phyloP scores from a whole-genome alignment of 2,113 vertebrate species.

The Oenanthe oenanthe region DNA sequence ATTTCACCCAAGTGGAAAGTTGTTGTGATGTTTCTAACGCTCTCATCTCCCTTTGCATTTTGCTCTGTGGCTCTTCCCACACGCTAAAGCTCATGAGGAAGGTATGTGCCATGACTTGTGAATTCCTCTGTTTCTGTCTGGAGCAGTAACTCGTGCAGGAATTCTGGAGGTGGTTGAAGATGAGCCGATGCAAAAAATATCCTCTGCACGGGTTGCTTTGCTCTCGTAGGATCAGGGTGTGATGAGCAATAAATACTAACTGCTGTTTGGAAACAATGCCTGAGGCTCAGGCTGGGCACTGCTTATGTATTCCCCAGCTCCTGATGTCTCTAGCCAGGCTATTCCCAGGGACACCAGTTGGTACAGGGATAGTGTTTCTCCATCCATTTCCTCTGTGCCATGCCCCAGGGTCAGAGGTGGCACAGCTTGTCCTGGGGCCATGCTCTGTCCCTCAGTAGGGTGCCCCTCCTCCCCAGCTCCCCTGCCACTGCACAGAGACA shows the following conservation, averaged over 20 bases:
- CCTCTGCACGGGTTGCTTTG: background rate
- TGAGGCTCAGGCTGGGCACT: background rate
- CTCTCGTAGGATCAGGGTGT: background rate
- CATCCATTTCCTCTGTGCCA: background rate
- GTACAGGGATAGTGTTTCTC: background rate
- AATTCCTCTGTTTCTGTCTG: slow-evolving; percentile 29
- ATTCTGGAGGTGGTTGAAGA: slow-evolving; percentile 54
- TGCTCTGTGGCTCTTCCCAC: slow-evolving; percentile 61
- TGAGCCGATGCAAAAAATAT: slow-evolving; percentile 17
- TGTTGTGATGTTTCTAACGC: background rate
- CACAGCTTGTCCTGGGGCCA: background rate
- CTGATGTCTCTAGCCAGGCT: background rate
- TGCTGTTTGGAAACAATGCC: background rate
- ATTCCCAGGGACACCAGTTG: background rate
- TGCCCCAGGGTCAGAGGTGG: background rate
- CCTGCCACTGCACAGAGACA: background rate
- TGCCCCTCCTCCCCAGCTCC: background rate
- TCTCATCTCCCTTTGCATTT: slow-evolving; percentile 35
- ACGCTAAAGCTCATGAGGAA: slow-evolving; percentile 74
- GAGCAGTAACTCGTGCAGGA: background rate
- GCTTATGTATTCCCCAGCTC: background rate
- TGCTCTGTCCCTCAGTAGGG: fast-evolving
- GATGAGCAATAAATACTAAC: background rate
- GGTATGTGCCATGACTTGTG: slow-evolving; percentile 77
- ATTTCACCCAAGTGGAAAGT: background rate